Conservation (phyloP, 2,113 vertebrate species). For the Brachypteracias leptosomus region DNA sequence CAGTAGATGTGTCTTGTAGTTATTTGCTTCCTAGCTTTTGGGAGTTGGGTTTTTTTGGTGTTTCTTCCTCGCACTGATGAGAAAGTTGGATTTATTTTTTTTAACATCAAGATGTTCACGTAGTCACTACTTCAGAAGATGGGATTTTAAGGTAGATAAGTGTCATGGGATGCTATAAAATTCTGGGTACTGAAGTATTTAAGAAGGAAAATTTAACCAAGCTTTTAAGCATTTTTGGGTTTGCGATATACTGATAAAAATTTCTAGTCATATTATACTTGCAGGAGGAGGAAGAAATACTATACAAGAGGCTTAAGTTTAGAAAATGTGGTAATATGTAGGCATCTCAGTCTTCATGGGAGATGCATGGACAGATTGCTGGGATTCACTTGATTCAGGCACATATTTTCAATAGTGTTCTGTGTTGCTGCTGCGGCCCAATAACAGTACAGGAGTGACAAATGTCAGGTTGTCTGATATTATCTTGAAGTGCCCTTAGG, state of each 20-base stretch:
- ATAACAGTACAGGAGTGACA: background rate
- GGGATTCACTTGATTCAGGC: background rate
- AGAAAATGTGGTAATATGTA: background rate
- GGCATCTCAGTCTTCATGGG: background rate
- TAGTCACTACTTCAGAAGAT: background rate
- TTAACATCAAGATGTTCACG: background rate
- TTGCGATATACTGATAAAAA: background rate
- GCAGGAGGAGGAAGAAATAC: background rate
- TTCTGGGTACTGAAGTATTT: background rate
- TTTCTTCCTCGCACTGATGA: background rate
- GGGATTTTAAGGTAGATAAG: background rate
- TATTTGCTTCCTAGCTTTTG: background rate
- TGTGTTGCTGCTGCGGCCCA: background rate
- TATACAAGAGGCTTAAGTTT: background rate
- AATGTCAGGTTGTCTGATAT: background rate
- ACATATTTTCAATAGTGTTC: background rate
- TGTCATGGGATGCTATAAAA: background rate
- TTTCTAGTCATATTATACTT: background rate
- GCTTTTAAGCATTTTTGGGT: background rate
- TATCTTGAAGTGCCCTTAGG: background rate
- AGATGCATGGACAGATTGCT: rapidly evolving
- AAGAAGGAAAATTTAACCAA: background rate
- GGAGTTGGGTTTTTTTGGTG: background rate
- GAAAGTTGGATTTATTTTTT: background rate
- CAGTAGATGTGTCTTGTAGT: background rate